Percentiles rank a stretch among this genome's conserved stretches.
These are phyloP conservation scores for Hexactinellida sp. DNA, from an alignment of 37 sponge, comb jelly and placozoan species.

Conservation along the genomic window DNA sequence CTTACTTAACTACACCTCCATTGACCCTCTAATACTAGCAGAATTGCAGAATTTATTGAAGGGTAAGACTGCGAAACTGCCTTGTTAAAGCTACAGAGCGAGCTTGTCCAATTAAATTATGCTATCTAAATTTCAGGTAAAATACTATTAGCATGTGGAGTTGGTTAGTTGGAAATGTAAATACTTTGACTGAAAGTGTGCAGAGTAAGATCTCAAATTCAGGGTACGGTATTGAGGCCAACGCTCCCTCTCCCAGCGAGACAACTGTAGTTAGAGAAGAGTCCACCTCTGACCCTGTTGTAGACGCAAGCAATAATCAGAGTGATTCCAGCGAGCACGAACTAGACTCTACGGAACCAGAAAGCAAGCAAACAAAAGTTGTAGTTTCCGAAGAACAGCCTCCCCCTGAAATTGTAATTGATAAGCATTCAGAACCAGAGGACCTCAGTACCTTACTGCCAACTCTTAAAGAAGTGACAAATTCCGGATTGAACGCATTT, in stretches of 20 bases:
- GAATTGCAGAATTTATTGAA: no score
- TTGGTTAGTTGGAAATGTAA: conserved; percentile 4
- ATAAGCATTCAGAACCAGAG: background rate
- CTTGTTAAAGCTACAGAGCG: no score
- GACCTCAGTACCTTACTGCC: background rate
- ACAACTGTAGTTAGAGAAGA: background rate
- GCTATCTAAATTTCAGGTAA: background rate
- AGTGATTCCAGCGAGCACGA: conserved; percentile 13
- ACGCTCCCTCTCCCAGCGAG: background rate
- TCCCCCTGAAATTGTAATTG: background rate
- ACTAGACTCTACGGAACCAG: background rate
- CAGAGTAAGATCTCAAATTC: background rate
- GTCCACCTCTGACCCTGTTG: background rate
- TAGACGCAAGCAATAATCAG: background rate
- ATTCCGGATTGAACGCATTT: background rate
- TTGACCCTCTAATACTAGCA: no score
- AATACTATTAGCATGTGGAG: background rate
- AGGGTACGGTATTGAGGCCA: background rate
- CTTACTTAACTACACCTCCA: no score
- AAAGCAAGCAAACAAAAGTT: background rate
- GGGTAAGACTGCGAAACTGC: no score
- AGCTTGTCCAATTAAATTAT: no score
- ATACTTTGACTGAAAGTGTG: background rate
- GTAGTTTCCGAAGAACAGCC: background rate
- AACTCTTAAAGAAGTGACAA: background rate